These are phyloP conservation scores for Gymnobelideus leadbeateri DNA, from an alignment of 2,113 vertebrate species.

Conservation along the genomic window DNA sequence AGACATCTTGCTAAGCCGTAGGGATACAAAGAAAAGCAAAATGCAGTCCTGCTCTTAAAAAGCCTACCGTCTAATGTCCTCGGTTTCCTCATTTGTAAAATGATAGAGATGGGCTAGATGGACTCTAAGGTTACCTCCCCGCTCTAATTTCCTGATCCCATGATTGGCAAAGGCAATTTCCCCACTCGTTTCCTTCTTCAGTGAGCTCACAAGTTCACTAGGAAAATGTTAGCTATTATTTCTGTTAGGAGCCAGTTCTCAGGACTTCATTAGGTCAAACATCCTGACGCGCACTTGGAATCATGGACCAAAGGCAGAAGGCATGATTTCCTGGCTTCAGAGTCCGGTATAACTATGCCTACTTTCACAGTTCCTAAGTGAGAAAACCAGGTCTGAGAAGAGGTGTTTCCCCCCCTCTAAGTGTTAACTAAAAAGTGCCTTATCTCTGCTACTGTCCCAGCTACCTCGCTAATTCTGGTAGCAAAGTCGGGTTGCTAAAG, in stretches of 20 bases:
- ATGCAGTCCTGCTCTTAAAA: background rate
- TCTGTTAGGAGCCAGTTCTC: background rate
- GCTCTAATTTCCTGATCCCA: background rate
- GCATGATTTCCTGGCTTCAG: accelerated
- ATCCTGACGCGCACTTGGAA: background rate
- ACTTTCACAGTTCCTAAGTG: conserved; percentile 8
- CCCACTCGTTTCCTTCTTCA: background rate
- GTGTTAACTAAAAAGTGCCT: conserved; percentile 77
- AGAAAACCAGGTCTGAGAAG: conserved; percentile 39
- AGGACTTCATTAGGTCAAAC: background rate
- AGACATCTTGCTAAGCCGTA: background rate
- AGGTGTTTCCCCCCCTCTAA: conserved; percentile 43
- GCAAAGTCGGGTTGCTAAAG: conserved; percentile 79
- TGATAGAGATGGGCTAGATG: background rate
- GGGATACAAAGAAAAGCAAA: background rate
- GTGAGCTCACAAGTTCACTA: background rate
- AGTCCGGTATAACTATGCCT: background rate
- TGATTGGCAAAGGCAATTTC: background rate
- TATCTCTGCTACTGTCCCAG: conserved; percentile 61
- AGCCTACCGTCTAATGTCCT: background rate
- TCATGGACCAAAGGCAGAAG: background rate
- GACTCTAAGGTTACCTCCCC: background rate
- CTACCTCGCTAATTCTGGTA: conserved; percentile 73
- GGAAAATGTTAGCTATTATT: background rate
- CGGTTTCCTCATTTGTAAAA: background rate